These are phyloP conservation scores for Hipposideros larvatus DNA, from an alignment of 2,797 vertebrate species.

Conservation along the genomic window DNA sequence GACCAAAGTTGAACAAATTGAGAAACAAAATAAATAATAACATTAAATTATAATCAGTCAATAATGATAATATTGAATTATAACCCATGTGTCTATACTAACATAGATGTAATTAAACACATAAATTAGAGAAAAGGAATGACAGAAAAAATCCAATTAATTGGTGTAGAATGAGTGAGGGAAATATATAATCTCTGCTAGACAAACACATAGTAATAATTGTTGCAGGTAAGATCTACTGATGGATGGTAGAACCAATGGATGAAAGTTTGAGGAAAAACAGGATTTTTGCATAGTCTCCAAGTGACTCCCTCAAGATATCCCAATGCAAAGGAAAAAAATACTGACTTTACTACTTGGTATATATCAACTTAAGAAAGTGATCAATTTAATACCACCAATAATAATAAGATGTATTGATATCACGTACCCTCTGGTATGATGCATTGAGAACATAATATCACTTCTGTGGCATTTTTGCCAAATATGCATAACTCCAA, in stretches of 20 bases:
- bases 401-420: background rate
- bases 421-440: background rate
- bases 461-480: slow-evolving; percentile 3
- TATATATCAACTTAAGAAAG: background rate
- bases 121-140: background rate
- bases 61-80: background rate
- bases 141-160: background rate
- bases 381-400: background rate
- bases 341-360: background rate
- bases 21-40: slow-evolving; percentile 1
- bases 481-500: background rate
- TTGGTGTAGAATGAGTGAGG: background rate
- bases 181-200: background rate
- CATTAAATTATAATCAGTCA: background rate
- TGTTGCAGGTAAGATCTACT: background rate
- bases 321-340: background rate
- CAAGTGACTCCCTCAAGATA: background rate
- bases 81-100: background rate
- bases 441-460: background rate
- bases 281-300: background rate
- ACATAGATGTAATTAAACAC: slow-evolving; percentile 33
- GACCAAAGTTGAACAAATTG: slow-evolving; percentile 2
- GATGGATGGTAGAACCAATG: background rate
- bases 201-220: background rate
- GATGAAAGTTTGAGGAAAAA: background rate